Evolutionary conservation across 2,888 invertebrate genomes (phyloP), one percentile per base, ranked within the genome.

Genomic region (Microdon myrmicae): DNA sequence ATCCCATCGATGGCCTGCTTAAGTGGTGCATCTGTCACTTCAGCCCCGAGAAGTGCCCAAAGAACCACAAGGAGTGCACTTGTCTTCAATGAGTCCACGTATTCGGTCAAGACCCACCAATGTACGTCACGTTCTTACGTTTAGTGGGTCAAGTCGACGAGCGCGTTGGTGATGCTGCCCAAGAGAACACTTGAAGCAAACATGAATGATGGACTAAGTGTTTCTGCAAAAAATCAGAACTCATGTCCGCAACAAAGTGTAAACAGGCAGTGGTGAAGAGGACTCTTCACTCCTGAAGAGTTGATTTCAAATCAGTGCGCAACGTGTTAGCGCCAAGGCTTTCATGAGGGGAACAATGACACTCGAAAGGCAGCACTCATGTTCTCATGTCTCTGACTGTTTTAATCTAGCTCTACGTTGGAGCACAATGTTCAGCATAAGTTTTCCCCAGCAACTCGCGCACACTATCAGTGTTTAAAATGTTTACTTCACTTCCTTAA

Each of bases 131-230:
- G 41, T 45, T 56, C 22, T 56, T 32, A 45, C 41, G 28, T 45
- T 64, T 64, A 64, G 45, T 64, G 64, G 64, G 64, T 64, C 64
- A 64, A 43, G 20, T 31, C 31, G 45, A 19, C 22, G 43, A 53
- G 34, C 47, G 28, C 58, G 37, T 58, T 53, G 58, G 53, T 51
- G 64, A 56, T 58, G 53, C 19, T 43, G 45, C 29, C 43, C 29
- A 14, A 32, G 37, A n/a, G 19, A 13, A 16, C 38, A 53, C 58
- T 58, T 58, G 37, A 64, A 17, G 9, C 3, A 19, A 58, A 64
- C 64, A 64, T n/a, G n/a, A 53, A 32, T 58, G 64, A 64, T 26
- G 43, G 8, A 25, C 32, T 9, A 47, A 64, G 64, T 64, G 64
- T 41, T 53, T 64, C 51, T 53, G 51, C 53, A 64, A 58, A 64